Evolutionary conservation across 2,888 invertebrate species (phyloP).

Genomic region (Ormyrus thymus): DNA sequence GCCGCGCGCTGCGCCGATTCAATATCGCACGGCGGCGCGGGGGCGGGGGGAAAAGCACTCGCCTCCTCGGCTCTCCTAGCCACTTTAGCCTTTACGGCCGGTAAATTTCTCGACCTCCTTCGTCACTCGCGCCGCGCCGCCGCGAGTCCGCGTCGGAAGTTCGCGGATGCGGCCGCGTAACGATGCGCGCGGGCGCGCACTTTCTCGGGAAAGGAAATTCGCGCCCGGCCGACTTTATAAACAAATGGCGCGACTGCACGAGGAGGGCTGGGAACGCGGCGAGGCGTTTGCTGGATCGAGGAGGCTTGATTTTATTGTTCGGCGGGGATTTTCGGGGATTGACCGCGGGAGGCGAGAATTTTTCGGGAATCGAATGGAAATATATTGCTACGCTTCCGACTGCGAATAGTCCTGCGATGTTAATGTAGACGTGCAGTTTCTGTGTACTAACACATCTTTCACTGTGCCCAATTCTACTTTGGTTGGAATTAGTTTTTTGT

Average conservation of each 20-base stretch:
- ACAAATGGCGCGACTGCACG: constrained; percentile 32
- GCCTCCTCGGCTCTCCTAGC: background rate
- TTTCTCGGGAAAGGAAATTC: background rate
- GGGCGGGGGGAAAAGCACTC: constrained; percentile 33
- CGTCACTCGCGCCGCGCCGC: constrained; percentile 17
- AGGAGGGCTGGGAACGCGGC: background rate
- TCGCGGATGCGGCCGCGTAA: constrained; percentile 7
- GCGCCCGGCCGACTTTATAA: constrained; percentile 6
- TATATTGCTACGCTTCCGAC: background rate
- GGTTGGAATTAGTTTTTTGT: no score
- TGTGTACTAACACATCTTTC: no score
- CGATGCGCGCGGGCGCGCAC: background rate
- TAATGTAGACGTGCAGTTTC: no score
- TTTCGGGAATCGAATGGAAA: no score
- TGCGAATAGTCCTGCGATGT: no score
- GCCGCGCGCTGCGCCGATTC: background rate
- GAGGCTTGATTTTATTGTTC: background rate
- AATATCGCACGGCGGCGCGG: constrained; percentile 1
- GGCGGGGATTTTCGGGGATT: background rate
- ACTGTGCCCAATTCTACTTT: no score
- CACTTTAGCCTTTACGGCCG: constrained; percentile 41
- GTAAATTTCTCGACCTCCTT: constrained; percentile 52
- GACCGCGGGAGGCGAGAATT: background rate
- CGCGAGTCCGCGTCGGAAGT: constrained; percentile 28
- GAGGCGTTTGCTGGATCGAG: background rate